A percentile compares a stretch with the other conserved stretches of the same genome.
phyloP scores from a whole-genome alignment of 2,797 vertebrate genomes.

The Tokudaia tokunoshimensis region DNA sequence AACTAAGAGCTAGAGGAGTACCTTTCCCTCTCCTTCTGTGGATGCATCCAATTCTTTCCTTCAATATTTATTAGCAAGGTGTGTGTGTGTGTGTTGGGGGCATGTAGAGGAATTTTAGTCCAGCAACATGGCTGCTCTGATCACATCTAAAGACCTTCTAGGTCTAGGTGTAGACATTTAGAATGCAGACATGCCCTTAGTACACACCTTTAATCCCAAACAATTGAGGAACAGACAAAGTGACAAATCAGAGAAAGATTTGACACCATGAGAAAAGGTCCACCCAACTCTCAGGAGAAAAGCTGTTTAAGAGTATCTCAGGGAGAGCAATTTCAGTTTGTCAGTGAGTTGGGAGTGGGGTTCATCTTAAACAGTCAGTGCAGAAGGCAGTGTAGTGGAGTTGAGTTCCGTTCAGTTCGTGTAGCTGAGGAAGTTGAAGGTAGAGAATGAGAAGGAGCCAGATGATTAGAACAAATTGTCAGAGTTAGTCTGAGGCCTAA shows the following conservation, averaged over 20 bases:
- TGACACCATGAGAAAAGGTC: neutral
- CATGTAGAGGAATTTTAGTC: neutral
- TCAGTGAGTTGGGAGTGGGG: too few species aligned
- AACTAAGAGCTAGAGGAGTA: neutral
- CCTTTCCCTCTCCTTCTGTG: neutral
- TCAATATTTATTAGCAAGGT: neutral
- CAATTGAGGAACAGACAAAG: neutral
- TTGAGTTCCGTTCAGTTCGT: neutral
- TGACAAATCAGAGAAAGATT: neutral
- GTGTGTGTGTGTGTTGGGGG: neutral
- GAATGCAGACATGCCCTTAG: neutral
- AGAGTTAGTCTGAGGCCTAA: neutral
- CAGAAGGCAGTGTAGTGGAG: too few species aligned
- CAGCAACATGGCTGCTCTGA: neutral
- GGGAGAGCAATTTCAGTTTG: too few species aligned
- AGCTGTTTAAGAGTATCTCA: too few species aligned
- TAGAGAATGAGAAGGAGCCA: neutral
- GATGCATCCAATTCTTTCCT: neutral
- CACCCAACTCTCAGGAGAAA: neutral
- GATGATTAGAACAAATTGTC: neutral
- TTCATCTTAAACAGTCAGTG: too few species aligned
- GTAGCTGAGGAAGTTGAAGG: neutral
- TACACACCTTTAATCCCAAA: neutral
- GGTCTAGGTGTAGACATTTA: neutral
- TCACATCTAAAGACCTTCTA: neutral